Conservation (phyloP, 2,888 invertebrate genomes). For the Campaea margaritaria region DNA sequence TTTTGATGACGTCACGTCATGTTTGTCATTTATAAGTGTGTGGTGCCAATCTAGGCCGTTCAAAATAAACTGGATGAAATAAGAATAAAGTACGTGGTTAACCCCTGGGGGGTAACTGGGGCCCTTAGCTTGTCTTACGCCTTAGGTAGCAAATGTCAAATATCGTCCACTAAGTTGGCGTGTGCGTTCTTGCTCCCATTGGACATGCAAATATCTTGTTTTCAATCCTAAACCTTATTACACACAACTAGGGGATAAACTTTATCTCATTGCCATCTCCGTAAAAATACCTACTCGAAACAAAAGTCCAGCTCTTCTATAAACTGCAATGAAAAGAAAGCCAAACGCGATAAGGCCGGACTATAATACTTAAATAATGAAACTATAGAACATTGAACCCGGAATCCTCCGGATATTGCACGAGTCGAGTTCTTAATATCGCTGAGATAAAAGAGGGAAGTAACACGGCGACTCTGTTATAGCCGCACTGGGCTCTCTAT, state of each 20-base stretch:
- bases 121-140: too few species aligned
- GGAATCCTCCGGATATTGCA: constrained; percentile 19
- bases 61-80: too few species aligned
- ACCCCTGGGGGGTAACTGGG: too few species aligned
- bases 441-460: constrained; percentile 55
- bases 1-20: too few species aligned
- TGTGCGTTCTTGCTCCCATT: too few species aligned
- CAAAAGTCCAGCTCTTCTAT: constrained; percentile 41
- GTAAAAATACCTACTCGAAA: constrained; percentile 27
- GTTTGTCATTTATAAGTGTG: too few species aligned
- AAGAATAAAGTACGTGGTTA: too few species aligned
- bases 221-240: too few species aligned
- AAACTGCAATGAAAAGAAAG: constrained; percentile 55
- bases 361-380: constrained; percentile 47
- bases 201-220: neutral
- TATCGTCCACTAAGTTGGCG: too few species aligned
- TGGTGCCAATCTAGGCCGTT: too few species aligned
- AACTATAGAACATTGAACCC: constrained; percentile 42
- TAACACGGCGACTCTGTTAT: constrained; percentile 43
- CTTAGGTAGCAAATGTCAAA: too few species aligned
- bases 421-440: constrained; percentile 48
- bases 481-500: constrained; percentile 45
- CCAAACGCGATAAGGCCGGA: constrained; percentile 56
- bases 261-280: neutral
- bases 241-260: neutral